Conservation (phyloP, 2,888 invertebrate genomes). For the Hermaeophaga mercurialis region DNA sequence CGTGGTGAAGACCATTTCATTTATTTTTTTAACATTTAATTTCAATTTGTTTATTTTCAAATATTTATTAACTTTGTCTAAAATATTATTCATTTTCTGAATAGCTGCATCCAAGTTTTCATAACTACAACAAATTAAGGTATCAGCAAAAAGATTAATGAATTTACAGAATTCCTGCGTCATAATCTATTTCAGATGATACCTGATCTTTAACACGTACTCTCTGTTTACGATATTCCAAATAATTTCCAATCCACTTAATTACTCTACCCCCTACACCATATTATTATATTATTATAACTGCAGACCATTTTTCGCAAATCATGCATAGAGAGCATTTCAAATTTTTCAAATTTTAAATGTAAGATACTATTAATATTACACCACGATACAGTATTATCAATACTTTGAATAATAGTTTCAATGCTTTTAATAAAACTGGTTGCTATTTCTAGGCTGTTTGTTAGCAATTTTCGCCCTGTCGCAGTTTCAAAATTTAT, state of each 20-base stretch:
- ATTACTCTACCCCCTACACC: no score
- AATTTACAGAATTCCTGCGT: neutral
- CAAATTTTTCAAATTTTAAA: neutral
- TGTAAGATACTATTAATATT: neutral
- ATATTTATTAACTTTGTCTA: no score
- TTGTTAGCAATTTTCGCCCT: slow-evolving; percentile 1
- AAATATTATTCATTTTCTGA: slow-evolving; percentile 3
- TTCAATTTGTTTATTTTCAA: no score
- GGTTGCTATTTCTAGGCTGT: neutral
- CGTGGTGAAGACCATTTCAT: no score
- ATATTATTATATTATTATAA: no score
- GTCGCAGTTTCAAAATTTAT: neutral
- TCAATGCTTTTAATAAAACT: slow-evolving; percentile 1
- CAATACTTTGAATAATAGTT: neutral
- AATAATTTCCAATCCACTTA: neutral
- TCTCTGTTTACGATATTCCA: slow-evolving; percentile 1
- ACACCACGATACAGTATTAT: neutral
- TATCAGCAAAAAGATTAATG: slow-evolving; percentile 3
- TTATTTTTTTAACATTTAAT: no score
- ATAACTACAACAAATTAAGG: slow-evolving; percentile 1
- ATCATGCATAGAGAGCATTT: neutral
- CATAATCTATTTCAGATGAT: slow-evolving; percentile 1
- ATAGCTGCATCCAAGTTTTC: slow-evolving; percentile 1
- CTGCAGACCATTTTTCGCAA: neutral
- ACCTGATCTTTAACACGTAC: neutral